Conservation (phyloP, 1,140 invertebrate species). For the Drosophila teissieri region DNA sequence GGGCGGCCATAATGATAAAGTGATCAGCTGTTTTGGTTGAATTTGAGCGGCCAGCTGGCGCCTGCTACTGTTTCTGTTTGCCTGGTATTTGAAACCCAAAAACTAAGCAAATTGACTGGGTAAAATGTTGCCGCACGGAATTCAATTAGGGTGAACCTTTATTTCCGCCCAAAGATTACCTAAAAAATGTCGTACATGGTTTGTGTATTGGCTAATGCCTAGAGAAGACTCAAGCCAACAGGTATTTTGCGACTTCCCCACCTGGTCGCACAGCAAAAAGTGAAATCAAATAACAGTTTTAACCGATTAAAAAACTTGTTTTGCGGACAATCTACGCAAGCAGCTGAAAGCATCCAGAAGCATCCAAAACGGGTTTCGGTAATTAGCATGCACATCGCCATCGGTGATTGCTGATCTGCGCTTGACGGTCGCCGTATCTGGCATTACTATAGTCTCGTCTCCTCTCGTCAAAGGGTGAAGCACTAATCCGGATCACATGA, state of each 20-base stretch:
- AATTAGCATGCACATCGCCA: slow-evolving; percentile 63
- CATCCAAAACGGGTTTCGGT: slow-evolving; percentile 63
- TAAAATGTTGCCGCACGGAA: too few species aligned
- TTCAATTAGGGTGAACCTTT: too few species aligned
- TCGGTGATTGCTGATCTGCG: slow-evolving; percentile 24
- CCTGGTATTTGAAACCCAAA: not conserved
- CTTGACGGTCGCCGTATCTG: slow-evolving; percentile 3
- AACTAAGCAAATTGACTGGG: too few species aligned
- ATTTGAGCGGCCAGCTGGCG: not conserved
- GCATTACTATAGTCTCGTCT: not conserved
- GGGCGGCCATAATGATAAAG: too few species aligned
- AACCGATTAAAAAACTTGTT: not conserved
- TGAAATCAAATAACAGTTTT: not conserved
- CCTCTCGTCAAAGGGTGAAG: not conserved
- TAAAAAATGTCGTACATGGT: too few species aligned
- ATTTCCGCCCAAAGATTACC: too few species aligned
- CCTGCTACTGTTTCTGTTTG: not conserved
- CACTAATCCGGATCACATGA: slow-evolving; percentile 11
- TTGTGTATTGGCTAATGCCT: too few species aligned
- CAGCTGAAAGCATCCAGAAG: slow-evolving; percentile 9
- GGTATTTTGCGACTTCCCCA: too few species aligned
- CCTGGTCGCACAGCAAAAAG: slow-evolving; percentile 2
- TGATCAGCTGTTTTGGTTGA: too few species aligned
- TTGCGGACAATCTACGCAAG: slow-evolving; percentile 1
- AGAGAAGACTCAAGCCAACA: too few species aligned